Base-by-base conservation (phyloP, 2,888 invertebrate species). In the Eudasyphora cyanicolor region DNA sequence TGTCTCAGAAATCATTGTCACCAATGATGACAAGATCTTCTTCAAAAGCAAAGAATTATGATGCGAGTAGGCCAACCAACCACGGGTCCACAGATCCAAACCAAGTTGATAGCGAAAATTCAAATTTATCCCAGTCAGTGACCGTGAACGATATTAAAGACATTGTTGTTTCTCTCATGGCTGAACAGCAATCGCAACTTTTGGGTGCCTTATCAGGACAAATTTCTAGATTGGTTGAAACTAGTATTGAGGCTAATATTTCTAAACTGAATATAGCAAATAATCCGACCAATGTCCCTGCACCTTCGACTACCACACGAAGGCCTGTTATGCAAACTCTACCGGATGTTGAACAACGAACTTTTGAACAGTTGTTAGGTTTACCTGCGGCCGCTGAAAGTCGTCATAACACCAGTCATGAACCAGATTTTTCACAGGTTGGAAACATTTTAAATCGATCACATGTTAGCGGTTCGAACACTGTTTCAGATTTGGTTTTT, bases 11-110 rank as follows among this genome's bases (percentile, higher is more conserved):
- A 29, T 27, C 27, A 12, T 2, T n/a, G 8, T 8, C 62, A 6
- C 27, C 60, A 12, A 60, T 27, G 24, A 29, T 2, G 0, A 62
- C 62, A n/a, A 32, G 62, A 8, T 62, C n/a, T n/a, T n/a, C n/a
- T n/a, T n/a, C 62, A 14, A 62, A 62, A 62, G 62, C 62, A 5
- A 62, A 32, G n/a, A 62, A 62, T 35, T 62, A n/a, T 14, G 62
- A 62, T 32, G 7, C 29, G 2, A 14, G 6, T 62, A 62, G 62
- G 10, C 2, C n/a, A 1, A 7, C 17, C 0, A 17, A 1, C 12
- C 5, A 6, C 5, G 3, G n/a, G n/a, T 8, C 8, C 7, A 17
- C 32, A 5, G 32, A 7, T 5, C 6, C 35, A 7, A 35, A 10
- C 10, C n/a, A n/a, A n/a, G n/a, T n/a, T n/a, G 21, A 21, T 35